Percentiles rank a stretch among this genome's conserved stretches.
These are phyloP conservation scores for Lumbricus terrestris DNA, from an alignment of 2,888 invertebrate genomes.

Conservation along the genomic window DNA sequence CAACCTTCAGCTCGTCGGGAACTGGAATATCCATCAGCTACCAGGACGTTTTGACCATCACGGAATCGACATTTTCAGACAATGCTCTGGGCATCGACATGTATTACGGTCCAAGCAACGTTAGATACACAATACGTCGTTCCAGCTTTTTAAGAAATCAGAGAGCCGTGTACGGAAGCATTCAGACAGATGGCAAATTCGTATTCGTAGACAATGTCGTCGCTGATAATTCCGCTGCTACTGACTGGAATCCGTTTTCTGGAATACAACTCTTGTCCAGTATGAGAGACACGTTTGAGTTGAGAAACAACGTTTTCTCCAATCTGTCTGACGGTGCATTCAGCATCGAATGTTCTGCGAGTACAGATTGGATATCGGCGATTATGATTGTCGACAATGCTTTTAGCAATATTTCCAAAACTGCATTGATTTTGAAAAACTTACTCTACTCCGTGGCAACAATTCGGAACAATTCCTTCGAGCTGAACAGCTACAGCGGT, in stretches of 20 bases:
- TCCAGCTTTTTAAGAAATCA: not conserved
- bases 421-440: conserved; percentile 17
- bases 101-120: not conserved
- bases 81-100: not conserved
- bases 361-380: not conserved
- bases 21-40: not conserved
- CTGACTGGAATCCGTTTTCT: not conserved
- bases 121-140: not conserved
- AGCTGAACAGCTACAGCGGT: conserved; percentile 12
- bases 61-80: not conserved
- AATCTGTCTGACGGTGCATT: not conserved
- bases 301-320: conserved; percentile 16
- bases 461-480: conserved; percentile 23
- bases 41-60: not conserved
- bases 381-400: conserved; percentile 18
- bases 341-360: not conserved
- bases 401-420: conserved; percentile 14
- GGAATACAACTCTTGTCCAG: not conserved
- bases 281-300: not conserved
- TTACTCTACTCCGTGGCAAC: not conserved
- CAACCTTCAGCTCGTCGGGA: not conserved
- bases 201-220: not conserved
- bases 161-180: not conserved
- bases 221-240: not conserved
- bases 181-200: not conserved